Base-by-base conservation (phyloP, 2,797 vertebrate genomes). In the Sebastes oblongus region DNA sequence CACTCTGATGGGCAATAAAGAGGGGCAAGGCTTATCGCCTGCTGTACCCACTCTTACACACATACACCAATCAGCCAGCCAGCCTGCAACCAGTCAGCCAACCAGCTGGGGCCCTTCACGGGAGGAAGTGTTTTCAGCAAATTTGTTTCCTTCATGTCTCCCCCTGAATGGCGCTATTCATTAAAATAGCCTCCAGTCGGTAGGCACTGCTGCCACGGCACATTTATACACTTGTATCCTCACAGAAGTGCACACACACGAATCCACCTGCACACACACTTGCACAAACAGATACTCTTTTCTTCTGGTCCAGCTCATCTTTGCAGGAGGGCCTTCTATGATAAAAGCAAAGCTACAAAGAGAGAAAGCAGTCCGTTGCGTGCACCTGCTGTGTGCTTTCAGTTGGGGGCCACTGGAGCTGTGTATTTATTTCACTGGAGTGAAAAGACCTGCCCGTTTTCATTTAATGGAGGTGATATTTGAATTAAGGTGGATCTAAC, bases 1-100 rank as follows among this genome's bases (percentile, higher is more conserved):
- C 86, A 81, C 89, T 92, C 83, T 68, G 88, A 94, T 86, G 88
- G 84, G 86, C 90, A 93, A 94, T 95, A 92, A 93, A 95, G 90
- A 91, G 85, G 84, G 91, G 85, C 77, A 74, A 68, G 82, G 86
- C 88, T 90, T 91, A 93, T 94, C 83, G 83, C 92, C 91, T 80
- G 78, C 91, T 93, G 92, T 84, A 78, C 60, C 81, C 88, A 82
- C 86, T 81, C 71, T 81, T 81, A 88, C 86, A 87, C 69, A 70
- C 76, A 85, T 36, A 74, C 81, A 90, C 67, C 78, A 86, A 75
- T 58, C 81, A 89, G 81, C 77, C 84, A 85, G 61, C 46, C 76
- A 88, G 82, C 72, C 80, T 59, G 83, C 71, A 86, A 88, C 85
- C 92, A 89, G 90, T 82, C 81, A 88, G 61, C 82, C 82, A 91